phyloP scores from a whole-genome alignment of 2,113 vertebrate genomes.

The Siniperca chuatsi region DNA sequence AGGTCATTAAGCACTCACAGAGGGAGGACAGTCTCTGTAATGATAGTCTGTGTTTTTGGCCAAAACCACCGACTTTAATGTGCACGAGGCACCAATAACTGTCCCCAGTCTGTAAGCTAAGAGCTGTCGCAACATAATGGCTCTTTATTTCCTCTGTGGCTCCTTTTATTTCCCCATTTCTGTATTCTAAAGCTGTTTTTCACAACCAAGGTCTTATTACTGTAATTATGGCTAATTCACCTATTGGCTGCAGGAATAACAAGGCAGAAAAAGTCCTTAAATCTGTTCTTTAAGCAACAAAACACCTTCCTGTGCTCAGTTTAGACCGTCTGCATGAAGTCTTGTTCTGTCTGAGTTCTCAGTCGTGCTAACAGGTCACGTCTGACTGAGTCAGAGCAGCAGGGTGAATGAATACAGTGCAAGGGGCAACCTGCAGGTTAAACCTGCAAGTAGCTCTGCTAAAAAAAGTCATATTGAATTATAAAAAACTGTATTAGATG shows the following conservation, averaged over 20 bases:
- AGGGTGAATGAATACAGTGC: neutral
- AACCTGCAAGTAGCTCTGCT: neutral
- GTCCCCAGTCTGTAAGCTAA: slow-evolving; percentile 20
- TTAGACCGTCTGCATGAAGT: neutral
- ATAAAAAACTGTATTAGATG: neutral
- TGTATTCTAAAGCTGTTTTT: slow-evolving; percentile 18
- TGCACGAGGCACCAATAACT: slow-evolving; percentile 40
- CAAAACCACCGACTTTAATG: slow-evolving; percentile 45
- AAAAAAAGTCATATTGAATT: neutral
- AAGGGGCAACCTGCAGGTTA: neutral
- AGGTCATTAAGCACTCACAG: slow-evolving; percentile 65
- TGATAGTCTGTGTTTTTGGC: slow-evolving; percentile 48
- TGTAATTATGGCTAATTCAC: slow-evolving; percentile 28
- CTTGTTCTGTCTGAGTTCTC: neutral
- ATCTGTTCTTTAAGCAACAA: neutral
- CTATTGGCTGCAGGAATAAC: neutral
- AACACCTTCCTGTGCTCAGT: slow-evolving; percentile 2
- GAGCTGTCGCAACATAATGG: slow-evolving; percentile 19
- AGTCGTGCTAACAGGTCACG: slow-evolving; percentile 3
- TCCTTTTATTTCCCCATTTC: slow-evolving; percentile 18
- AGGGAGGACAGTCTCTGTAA: slow-evolving; percentile 59
- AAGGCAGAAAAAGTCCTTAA: slow-evolving; percentile 18
- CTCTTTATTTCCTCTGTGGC: neutral
- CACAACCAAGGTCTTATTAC: neutral
- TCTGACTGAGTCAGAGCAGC: neutral